These are phyloP conservation scores for Chymomyza costata DNA, from an alignment of 1,140 invertebrate species.

Conservation along the genomic window DNA sequence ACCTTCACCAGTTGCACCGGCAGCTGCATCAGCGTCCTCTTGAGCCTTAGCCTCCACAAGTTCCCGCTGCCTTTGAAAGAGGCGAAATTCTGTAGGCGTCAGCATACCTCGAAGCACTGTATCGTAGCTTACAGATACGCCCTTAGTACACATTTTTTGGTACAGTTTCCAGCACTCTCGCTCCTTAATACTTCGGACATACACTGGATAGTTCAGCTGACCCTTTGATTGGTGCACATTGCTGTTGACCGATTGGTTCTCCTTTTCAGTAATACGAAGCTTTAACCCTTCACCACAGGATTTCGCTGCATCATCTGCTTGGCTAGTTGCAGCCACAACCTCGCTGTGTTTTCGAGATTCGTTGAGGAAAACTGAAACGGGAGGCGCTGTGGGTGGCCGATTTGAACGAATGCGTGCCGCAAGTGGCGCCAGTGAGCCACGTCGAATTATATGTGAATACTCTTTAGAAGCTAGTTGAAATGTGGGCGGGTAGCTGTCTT, in stretches of 20 bases:
- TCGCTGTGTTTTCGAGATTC: constrained; percentile 20
- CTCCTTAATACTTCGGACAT: constrained; percentile 77
- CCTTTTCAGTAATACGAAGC: constrained; percentile 29
- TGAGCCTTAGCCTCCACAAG: constrained; percentile 57
- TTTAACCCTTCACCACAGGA: constrained; percentile 39
- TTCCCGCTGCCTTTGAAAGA: constrained; percentile 76
- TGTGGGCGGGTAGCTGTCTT: constrained; percentile 71
- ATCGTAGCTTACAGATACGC: constrained; percentile 82
- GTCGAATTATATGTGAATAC: constrained; percentile 68
- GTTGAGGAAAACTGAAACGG: constrained; percentile 67
- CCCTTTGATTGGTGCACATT: constrained; percentile 29
- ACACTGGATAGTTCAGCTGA: constrained; percentile 49
- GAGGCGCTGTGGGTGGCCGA: constrained; percentile 70
- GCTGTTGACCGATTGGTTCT: constrained; percentile 57
- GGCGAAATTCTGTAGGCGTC: constrained; percentile 82
- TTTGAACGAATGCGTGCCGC: constrained; percentile 68
- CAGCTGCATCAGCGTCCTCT: constrained; percentile 50
- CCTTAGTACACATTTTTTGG: constrained; percentile 82
- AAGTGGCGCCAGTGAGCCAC: constrained; percentile 69
- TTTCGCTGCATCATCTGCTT: not conserved
- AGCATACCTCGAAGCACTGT: constrained; percentile 83
- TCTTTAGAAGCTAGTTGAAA: constrained; percentile 69
- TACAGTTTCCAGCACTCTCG: constrained; percentile 83
- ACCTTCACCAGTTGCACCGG: constrained; percentile 35
- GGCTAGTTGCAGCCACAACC: constrained; percentile 7